These are phyloP conservation scores for Aricia artaxerxes DNA, from an alignment of 2,888 invertebrate genomes.

Conservation along the genomic window DNA sequence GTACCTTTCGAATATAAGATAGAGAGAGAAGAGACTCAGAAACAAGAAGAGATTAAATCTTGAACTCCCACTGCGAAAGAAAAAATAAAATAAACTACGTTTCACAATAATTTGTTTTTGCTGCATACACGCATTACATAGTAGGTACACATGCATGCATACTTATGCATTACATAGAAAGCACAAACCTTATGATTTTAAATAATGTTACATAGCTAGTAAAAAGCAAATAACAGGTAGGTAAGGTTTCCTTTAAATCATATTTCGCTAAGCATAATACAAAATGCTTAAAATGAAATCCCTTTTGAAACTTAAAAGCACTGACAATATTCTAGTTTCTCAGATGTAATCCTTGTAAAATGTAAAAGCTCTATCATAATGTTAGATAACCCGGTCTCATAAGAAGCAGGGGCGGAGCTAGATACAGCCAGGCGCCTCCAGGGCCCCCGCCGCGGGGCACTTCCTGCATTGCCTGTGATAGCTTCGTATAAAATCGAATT, in stretches of 20 bases:
- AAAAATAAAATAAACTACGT: no score
- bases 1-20: neutral
- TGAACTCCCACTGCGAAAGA: no score
- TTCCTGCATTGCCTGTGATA: slow-evolving; percentile 12
- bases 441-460: neutral
- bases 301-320: neutral
- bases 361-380: neutral
- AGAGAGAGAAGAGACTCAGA: neutral
- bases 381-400: neutral
- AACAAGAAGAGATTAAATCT: no score
- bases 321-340: neutral
- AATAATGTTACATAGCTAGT: no score
- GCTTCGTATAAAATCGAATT: slow-evolving; percentile 4
- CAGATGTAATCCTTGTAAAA: neutral
- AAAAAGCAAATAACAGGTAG: no score
- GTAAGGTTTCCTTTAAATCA: no score
- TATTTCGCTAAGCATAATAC: neutral
- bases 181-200: no score
- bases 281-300: neutral
- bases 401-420: neutral
- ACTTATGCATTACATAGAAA: no score
- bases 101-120: no score
- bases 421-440: neutral
- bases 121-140: no score
- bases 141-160: no score